phyloP scores from a whole-genome alignment of 2,888 invertebrate species.

The Myopa tessellatipennis region DNA sequence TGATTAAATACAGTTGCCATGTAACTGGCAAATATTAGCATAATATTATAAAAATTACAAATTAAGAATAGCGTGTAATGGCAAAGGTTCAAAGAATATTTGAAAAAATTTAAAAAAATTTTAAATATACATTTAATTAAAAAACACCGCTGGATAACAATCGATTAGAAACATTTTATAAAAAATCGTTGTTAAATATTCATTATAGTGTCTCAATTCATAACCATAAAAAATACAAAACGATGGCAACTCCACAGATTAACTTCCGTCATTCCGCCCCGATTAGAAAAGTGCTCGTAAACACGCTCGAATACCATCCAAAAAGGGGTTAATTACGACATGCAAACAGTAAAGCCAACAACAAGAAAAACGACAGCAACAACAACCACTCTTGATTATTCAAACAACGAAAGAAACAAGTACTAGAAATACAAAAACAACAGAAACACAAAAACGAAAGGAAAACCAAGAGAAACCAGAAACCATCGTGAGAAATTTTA shows the following conservation, averaged over 20 bases:
- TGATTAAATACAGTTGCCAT: neutral
- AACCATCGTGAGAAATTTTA: constrained; percentile 31
- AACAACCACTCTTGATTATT: neutral
- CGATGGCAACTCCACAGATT: constrained; percentile 10
- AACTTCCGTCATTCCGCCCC: neutral
- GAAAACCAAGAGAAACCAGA: constrained; percentile 42
- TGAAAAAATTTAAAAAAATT: neutral
- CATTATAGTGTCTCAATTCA: neutral
- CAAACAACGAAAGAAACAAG: constrained; percentile 38
- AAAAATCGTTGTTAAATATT: neutral
- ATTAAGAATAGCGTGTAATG: no score
- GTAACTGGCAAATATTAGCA: neutral
- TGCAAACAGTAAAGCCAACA: constrained; percentile 5
- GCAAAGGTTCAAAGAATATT: no score
- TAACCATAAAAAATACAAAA: neutral
- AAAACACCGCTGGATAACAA: neutral
- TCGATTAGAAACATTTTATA: neutral
- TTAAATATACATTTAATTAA: neutral
- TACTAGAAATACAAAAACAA: no score
- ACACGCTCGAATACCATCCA: constrained; percentile 12
- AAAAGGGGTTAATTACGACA: constrained; percentile 55
- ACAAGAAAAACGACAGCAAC: neutral
- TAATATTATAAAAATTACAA: no score
- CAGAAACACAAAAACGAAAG: neutral
- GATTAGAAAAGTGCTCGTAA: neutral